phyloP scores from a whole-genome alignment of 2,113 vertebrate genomes.

The Rhabdornis inornatus region DNA sequence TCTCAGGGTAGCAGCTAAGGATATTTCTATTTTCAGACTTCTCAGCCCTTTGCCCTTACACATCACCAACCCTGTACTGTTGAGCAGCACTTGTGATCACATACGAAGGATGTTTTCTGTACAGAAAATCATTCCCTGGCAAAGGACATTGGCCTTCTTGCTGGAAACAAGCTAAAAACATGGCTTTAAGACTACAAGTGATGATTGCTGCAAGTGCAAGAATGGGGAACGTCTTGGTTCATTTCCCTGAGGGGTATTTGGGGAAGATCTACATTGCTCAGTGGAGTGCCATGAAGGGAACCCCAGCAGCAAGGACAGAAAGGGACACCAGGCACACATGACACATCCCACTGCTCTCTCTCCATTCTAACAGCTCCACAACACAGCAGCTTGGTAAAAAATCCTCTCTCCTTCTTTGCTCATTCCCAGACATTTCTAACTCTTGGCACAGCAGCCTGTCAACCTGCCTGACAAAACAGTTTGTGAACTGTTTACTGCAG shows the following conservation, averaged over 20 bases:
- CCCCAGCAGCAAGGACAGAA: neutral
- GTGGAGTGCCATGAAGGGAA: neutral
- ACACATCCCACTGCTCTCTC: neutral
- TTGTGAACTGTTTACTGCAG: too few species aligned
- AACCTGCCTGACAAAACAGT: neutral
- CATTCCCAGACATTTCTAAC: neutral
- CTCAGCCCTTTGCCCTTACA: neutral
- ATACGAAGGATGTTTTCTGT: neutral
- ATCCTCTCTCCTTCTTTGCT: neutral
- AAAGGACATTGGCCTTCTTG: neutral
- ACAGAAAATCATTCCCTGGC: neutral
- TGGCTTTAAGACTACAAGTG: neutral
- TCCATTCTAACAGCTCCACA: neutral
- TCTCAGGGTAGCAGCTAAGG: neutral
- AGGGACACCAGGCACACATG: neutral
- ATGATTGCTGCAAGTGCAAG: neutral
- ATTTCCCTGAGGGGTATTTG: neutral
- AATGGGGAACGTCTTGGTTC: rapidly evolving
- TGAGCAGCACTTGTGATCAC: neutral
- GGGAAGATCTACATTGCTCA: neutral
- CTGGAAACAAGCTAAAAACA: neutral
- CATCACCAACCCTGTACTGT: neutral
- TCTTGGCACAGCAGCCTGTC: neutral
- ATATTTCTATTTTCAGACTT: neutral
- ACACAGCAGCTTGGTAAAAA: neutral